Conservation (phyloP, 2,888 invertebrate genomes). For the Baronia brevicornis region DNA sequence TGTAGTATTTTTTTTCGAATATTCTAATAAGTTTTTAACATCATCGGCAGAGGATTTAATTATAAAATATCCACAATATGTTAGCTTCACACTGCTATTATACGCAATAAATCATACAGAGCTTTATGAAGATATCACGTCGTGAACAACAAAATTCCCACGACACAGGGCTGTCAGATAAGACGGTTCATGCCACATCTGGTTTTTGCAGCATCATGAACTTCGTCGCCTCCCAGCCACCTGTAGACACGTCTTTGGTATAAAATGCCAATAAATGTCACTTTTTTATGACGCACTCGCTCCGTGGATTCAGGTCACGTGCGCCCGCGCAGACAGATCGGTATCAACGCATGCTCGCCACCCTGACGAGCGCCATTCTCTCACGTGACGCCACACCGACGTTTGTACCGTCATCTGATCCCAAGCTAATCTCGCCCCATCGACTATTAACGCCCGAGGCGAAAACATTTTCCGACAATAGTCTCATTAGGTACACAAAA, state of each 20-base stretch:
- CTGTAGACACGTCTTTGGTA: conserved; percentile 66
- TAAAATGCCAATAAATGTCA: conserved; percentile 74
- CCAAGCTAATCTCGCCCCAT: conserved; percentile 47
- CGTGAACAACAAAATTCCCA: conserved; percentile 42
- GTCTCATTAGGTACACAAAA: conserved; percentile 65
- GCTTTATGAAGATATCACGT: conserved; percentile 43
- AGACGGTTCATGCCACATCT: conserved; percentile 37
- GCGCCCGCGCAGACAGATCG: conserved; percentile 54
- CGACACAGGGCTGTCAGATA: conserved; percentile 55
- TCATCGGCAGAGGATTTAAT: too few relatives aligned
- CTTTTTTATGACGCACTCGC: conserved; percentile 67
- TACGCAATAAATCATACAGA: conserved; percentile 18
- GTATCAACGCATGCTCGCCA: conserved; percentile 46
- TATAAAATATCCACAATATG: too few relatives aligned
- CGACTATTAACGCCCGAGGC: conserved; percentile 46
- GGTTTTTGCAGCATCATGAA: conserved; percentile 67
- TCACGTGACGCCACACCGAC: conserved; percentile 46
- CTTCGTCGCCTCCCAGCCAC: conserved; percentile 53
- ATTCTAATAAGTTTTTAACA: too few relatives aligned
- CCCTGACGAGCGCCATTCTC: conserved; percentile 46
- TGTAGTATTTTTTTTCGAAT: too few relatives aligned
- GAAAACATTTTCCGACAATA: conserved; percentile 55
- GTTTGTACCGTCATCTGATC: conserved; percentile 28
- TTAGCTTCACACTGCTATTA: too few relatives aligned
- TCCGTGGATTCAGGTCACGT: conserved; percentile 64